Percentiles rank a stretch among this genome's conserved stretches.
Conservation (phyloP, 2,113 vertebrate genomes). For the Podarcis cretensis region DNA sequence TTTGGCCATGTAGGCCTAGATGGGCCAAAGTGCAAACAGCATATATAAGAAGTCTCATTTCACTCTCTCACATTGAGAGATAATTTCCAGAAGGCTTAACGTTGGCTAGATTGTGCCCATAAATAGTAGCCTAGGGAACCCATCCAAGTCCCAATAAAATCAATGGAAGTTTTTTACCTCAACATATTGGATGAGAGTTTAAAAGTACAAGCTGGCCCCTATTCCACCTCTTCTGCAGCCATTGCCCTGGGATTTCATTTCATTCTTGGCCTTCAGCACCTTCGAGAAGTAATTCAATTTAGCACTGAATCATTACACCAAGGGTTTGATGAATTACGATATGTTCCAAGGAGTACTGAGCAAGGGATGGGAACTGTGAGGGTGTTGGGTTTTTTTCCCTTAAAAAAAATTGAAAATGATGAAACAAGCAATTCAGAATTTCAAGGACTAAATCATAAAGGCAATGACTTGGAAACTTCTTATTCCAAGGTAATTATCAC, state of each 20-base stretch:
- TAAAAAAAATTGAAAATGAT: neutral
- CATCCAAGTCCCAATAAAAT: neutral
- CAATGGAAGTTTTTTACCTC: neutral
- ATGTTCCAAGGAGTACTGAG: neutral
- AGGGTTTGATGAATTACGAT: neutral
- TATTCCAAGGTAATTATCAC: constrained; percentile 10
- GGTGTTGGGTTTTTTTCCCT: neutral
- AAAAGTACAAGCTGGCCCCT: neutral
- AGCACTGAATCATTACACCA: constrained; percentile 21
- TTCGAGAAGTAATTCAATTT: constrained; percentile 2
- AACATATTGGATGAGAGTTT: constrained; percentile 21
- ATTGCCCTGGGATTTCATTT: constrained; percentile 1
- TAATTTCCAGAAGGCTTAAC: neutral
- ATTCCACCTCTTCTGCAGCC: neutral
- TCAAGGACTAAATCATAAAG: constrained; percentile 29
- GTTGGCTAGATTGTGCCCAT: neutral
- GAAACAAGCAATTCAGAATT: constrained; percentile 28
- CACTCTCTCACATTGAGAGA: neutral
- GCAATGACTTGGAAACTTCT: constrained; percentile 13
- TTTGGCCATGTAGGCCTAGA: neutral
- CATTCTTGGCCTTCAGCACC: constrained; percentile 24
- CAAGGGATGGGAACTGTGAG: neutral
- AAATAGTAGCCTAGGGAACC: neutral
- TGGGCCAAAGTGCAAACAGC: neutral
- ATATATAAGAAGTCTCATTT: neutral